Evolutionary conservation across 2,797 vertebrate species (phyloP).

Genomic region (Bovichtus diacanthus): DNA sequence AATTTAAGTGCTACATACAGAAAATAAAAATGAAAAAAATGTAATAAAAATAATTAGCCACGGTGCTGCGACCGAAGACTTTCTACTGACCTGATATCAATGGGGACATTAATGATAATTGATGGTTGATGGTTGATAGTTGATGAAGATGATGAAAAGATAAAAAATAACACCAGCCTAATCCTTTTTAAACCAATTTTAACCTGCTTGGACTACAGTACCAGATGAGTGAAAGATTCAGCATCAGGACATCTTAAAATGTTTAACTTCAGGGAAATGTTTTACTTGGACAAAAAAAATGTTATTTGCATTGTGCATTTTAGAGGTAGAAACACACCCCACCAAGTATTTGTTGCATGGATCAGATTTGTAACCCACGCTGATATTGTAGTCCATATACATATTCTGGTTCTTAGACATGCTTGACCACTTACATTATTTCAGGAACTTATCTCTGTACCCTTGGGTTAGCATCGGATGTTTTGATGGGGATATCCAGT

Average conservation of each 20-base stretch:
- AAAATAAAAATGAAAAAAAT: too few relatives aligned
- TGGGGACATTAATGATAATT: too few relatives aligned
- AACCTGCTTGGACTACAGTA: neutral
- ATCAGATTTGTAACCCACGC: neutral
- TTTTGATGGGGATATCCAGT: constrained; percentile 23
- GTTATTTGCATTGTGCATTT: neutral
- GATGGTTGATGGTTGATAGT: too few relatives aligned
- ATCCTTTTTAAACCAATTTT: neutral
- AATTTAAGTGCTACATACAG: too few relatives aligned
- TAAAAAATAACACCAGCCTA: neutral
- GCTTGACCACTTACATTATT: constrained; percentile 7
- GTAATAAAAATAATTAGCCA: too few relatives aligned
- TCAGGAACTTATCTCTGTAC: neutral
- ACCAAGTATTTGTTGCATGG: constrained; percentile 4
- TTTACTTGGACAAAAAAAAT: neutral
- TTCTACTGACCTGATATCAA: too few relatives aligned
- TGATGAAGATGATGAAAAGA: neutral
- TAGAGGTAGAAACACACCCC: neutral
- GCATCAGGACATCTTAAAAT: neutral
- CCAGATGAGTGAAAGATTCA: neutral
- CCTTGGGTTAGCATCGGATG: neutral
- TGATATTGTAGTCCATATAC: neutral
- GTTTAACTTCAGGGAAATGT: neutral
- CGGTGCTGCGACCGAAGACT: too few relatives aligned
- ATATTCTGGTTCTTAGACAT: neutral